Evolutionary conservation across 2,888 invertebrate genomes (phyloP).

Genomic region (Anticlea derivata): DNA sequence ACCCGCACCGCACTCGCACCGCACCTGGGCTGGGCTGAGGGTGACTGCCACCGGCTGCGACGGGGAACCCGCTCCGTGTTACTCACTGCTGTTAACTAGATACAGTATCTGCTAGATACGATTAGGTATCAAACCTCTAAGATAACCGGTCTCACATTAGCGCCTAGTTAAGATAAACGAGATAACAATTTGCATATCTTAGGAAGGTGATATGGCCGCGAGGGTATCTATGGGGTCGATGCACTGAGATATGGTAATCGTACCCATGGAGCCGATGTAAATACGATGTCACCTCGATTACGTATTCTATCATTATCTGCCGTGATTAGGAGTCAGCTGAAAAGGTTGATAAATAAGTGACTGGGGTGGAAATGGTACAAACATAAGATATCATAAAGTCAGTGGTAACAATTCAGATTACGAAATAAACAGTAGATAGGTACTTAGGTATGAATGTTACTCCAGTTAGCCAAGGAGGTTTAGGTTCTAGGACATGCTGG

Average conservation of each 20-base stretch:
- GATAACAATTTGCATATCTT: constrained; percentile 81
- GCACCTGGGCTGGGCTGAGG: background rate
- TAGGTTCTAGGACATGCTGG: too few relatives aligned
- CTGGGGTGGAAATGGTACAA: background rate
- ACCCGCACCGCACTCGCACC: constrained; percentile 14
- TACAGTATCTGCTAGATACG: constrained; percentile 75
- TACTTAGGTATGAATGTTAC: too few relatives aligned
- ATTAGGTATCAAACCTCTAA: constrained; percentile 69
- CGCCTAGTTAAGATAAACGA: constrained; percentile 80
- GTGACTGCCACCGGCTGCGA: constrained; percentile 11
- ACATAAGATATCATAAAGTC: background rate
- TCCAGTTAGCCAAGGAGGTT: too few relatives aligned
- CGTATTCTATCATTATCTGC: constrained; percentile 8
- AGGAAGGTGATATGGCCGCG: constrained; percentile 61
- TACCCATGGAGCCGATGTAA: constrained; percentile 19
- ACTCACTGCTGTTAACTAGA: constrained; percentile 57
- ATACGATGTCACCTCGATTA: constrained; percentile 6
- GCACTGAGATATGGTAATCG: constrained; percentile 45
- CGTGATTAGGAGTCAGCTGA: constrained; percentile 14
- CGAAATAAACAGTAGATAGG: too few relatives aligned
- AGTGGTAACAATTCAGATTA: too few relatives aligned
- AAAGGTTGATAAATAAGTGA: background rate
- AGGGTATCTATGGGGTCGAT: constrained; percentile 65
- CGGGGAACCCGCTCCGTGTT: constrained; percentile 31
- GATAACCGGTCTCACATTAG: constrained; percentile 77